Base-by-base conservation (phyloP, 2,113 vertebrate species). In the Ctenomys sociabilis region DNA sequence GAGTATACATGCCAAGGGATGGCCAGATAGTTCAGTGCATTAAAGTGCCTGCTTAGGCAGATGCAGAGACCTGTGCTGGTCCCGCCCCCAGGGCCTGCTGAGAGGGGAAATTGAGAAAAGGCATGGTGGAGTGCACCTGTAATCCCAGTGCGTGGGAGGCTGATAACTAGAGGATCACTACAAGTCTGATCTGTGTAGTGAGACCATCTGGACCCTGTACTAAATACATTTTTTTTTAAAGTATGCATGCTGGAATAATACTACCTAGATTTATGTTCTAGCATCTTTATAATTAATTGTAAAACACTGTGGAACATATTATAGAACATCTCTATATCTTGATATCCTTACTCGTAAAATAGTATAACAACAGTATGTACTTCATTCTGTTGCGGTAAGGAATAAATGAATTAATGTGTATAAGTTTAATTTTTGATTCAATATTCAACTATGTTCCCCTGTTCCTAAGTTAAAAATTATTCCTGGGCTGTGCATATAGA, bases 321-420 rank as follows among this genome's bases (percentile, higher is more conserved):
- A 68, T 37, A 85, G 45, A 78, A 93, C 26, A 40, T 93, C 26
- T 61, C 32, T 90, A 24, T 73, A 73, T 63, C 14, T 61, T 35
- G 59, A 37, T 89, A 89, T 85, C 59, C 72, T 85, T 85, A 64
- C 54, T n/a, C 85, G 21, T 85, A 93, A 90, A 93, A 85, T 78
- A 86, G 28, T 49, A 78, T 77, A 89, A 85, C 45, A 85, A 59
- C 21, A 88, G 12, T 81, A 73, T 43, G 19, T 43, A 82, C 35
- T 32, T 59, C 24, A 63, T 64, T 80, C 86, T 37, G 30, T n/a
- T 80, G 28, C 72, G 35, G 35, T 73, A 45, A 90, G 73, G 73
- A 66, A 95, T 72, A 72, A 63, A 93, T 81, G 17, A 68, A 63
- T 63, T 85, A 77, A 61, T 80, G 35, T 63, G n/a, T 73, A 28